These are phyloP conservation scores for Tyrannus savana DNA, from an alignment of 2,113 vertebrate genomes.

Conservation along the genomic window DNA sequence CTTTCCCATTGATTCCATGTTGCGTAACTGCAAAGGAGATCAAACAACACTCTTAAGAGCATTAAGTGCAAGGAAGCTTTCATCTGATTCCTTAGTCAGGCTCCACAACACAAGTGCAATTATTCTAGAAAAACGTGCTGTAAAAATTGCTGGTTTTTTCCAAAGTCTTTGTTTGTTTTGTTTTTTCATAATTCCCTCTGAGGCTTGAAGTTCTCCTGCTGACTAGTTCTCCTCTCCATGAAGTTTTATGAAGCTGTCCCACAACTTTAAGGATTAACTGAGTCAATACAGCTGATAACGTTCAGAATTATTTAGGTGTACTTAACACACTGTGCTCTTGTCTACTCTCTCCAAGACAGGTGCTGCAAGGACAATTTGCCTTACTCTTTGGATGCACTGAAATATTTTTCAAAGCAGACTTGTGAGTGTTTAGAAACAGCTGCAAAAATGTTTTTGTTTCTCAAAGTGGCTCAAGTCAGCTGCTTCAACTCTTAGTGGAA, in stretches of 20 bases:
- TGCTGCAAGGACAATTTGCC: not conserved
- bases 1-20: conserved; percentile 42
- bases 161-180: not conserved
- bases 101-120: not conserved
- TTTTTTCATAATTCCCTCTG: not conserved
- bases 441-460: not conserved
- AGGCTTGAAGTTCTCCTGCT: not conserved
- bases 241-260: not conserved
- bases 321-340: not conserved
- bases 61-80: conserved; percentile 57
- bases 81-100: conserved; percentile 10
- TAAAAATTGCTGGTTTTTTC: not conserved
- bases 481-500: not conserved
- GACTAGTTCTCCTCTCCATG: not conserved
- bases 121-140: not conserved
- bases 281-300: not conserved
- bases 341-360: not conserved
- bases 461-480: not conserved
- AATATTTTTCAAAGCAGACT: not conserved
- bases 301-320: not conserved
- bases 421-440: not conserved
- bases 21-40: conserved; percentile 49
- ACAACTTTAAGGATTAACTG: not conserved
- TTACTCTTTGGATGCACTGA: not conserved
- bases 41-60: conserved; percentile 52